A percentile compares a stretch with the other conserved stretches of the same genome.
These are phyloP conservation scores for Crossaster papposus DNA, from an alignment of 53 echinoderm and acorn worm genomes.

Conservation along the genomic window DNA sequence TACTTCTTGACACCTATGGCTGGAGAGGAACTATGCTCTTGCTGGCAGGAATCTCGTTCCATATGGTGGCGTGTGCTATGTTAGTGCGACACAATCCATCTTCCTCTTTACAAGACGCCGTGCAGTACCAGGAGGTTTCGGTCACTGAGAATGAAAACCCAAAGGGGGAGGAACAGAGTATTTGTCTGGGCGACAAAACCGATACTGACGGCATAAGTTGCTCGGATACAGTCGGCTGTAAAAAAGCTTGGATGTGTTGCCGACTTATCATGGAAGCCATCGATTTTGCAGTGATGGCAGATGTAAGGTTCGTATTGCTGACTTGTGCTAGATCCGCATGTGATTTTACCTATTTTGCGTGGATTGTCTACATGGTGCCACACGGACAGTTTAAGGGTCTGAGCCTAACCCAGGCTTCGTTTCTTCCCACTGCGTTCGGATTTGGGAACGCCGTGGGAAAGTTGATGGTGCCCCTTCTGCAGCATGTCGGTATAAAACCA, in stretches of 20 bases:
- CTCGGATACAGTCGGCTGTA: not conserved
- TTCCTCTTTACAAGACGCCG: not conserved
- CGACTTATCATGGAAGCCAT: not conserved
- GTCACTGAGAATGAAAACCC: not conserved
- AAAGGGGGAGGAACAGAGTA: not conserved
- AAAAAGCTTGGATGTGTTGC: not conserved
- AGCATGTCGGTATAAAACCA: not conserved
- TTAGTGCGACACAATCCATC: not conserved
- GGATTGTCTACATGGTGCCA: not conserved
- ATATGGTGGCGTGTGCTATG: not conserved
- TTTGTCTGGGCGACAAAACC: not conserved
- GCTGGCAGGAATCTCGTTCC: slow-evolving; percentile 3
- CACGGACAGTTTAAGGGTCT: not conserved
- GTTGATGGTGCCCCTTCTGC: not conserved
- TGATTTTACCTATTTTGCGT: not conserved
- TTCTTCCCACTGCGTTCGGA: not conserved
- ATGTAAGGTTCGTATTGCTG: not conserved
- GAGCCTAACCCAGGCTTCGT: not conserved
- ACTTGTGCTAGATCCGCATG: not conserved
- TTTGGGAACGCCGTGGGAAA: not conserved
- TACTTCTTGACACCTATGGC: slow-evolving; percentile 33
- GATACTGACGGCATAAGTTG: not conserved
- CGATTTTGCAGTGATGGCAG: not conserved
- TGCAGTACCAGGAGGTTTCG: slow-evolving; percentile 9
- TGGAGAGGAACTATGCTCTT: slow-evolving; percentile 26